Evolutionary conservation across 2,888 invertebrate genomes (phyloP).

Genomic region (Andricus curvator): DNA sequence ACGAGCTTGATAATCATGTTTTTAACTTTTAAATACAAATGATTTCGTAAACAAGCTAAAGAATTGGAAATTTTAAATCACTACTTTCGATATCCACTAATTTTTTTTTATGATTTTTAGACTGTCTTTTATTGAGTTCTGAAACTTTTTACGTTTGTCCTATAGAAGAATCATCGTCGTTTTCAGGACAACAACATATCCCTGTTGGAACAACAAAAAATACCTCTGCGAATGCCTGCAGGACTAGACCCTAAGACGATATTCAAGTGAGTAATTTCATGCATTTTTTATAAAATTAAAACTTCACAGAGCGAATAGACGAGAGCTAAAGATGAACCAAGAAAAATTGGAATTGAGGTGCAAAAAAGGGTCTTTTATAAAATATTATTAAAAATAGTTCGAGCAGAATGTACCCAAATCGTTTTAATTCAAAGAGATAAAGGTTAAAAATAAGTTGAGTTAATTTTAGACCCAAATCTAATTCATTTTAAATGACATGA

Average conservation of each 20-base stretch:
- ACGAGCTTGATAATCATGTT: neutral
- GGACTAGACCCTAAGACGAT: slow-evolving; percentile 82
- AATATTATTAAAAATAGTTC: too few relatives aligned
- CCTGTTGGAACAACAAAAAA: slow-evolving; percentile 77
- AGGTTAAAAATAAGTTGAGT: too few relatives aligned
- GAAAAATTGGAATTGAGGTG: neutral
- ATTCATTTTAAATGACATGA: too few relatives aligned
- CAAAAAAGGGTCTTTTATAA: too few relatives aligned
- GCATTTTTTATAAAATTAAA: neutral
- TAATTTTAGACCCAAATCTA: too few relatives aligned
- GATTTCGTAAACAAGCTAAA: neutral
- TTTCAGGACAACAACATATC: slow-evolving; percentile 77
- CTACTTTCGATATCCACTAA: neutral
- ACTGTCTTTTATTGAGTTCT: slow-evolving; percentile 19
- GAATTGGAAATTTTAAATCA: slow-evolving; percentile 6
- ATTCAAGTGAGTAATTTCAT: slow-evolving; percentile 83
- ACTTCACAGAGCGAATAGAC: neutral
- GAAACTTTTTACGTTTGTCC: slow-evolving; percentile 24
- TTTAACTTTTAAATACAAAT: neutral
- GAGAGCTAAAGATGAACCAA: neutral
- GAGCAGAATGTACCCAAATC: too few relatives aligned
- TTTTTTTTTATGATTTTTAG: slow-evolving; percentile 28
- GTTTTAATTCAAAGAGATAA: too few relatives aligned
- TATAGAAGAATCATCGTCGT: slow-evolving; percentile 42
- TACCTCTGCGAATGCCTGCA: slow-evolving; percentile 77